phyloP scores from a whole-genome alignment of 2,888 invertebrate species.

The Netelia melanura region DNA sequence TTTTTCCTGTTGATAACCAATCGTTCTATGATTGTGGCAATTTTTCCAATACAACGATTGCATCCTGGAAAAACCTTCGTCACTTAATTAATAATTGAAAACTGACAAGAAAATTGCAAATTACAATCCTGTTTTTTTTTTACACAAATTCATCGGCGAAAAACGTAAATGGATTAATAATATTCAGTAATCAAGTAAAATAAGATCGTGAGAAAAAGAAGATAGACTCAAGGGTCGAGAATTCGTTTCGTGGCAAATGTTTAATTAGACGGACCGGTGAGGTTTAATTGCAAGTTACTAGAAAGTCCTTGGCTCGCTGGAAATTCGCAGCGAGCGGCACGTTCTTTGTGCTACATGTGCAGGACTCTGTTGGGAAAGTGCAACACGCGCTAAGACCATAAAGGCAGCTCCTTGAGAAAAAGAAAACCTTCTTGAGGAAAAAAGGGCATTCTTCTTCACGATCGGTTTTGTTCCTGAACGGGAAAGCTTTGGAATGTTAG shows the following conservation, averaged over 20 bases:
- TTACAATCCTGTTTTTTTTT: too few species aligned
- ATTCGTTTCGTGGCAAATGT: constrained; percentile 1
- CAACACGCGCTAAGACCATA: constrained; percentile 30
- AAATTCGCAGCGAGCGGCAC: constrained; percentile 35
- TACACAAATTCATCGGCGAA: too few species aligned
- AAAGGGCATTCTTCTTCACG: constrained; percentile 1
- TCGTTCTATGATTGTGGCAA: not conserved
- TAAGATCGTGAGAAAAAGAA: not conserved
- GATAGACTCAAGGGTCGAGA: not conserved
- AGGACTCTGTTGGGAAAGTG: constrained; percentile 27
- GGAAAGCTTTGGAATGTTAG: not conserved
- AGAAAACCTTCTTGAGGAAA: not conserved
- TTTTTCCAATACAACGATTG: not conserved
- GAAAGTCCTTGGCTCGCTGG: constrained; percentile 40
- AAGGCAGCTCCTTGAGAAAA: constrained; percentile 12
- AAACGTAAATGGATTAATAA: too few species aligned
- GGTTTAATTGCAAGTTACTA: constrained; percentile 59
- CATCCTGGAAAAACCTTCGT: not conserved
- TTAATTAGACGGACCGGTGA: constrained; percentile 56
- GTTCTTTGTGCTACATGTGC: constrained; percentile 21
- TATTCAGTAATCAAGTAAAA: too few species aligned
- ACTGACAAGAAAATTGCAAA: not conserved
- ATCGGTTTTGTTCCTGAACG: constrained; percentile 19
- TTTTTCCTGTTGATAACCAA: constrained; percentile 42
- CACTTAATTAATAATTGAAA: not conserved